Evolutionary conservation across 2,888 invertebrate genomes (phyloP), one percentile per base, ranked within the genome.

Genomic region (Notodonta dromedarius): DNA sequence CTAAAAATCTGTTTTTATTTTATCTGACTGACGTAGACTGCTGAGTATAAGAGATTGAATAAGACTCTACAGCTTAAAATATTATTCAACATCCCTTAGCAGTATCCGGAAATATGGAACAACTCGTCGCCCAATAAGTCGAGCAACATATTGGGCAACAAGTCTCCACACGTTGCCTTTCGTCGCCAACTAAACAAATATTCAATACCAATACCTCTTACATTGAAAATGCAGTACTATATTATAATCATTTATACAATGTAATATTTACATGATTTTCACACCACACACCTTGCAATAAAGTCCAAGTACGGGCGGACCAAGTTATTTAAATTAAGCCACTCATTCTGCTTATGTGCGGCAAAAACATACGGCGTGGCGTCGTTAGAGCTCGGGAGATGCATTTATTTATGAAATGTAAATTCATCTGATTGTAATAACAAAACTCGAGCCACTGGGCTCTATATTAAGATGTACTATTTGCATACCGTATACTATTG

Each of bases 351-450:
- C 56, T 42, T 52, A 63, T 69, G 65, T 65, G 62, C 71, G 57
- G 73, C 73, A 82, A 79, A 82, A 82, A 83, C 85, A 82, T 80
- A 78, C 82, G 78, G 82, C 76, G 81, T 78, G 77, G 80, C 84
- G 86, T 92, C 91, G 91, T 92, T 93, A 92, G 87, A 71, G 78
- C 77, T 67, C 62, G 74, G 74, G 78, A 86, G 90, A 86, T 94
- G 91, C 92, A 93, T 94, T 93, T 93, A 94, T 93, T 93, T 93
- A 93, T 93, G 93, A 94, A 93, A 94, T 94, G 94, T 92, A 94
- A 94, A 94, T 94, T 82, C 86, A 86, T 87, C 88, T 91, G 93
- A 92, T 94, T 94, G 93, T 93, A 94, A 94, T 93, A 94, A 93
- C 93, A 93, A 94, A 94, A 93, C 91, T 85, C 83, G 80, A 83